A percentile compares a stretch with the other conserved stretches of the same genome.
phyloP scores from a whole-genome alignment of 2,113 vertebrate genomes.

The Tinamus guttatus region DNA sequence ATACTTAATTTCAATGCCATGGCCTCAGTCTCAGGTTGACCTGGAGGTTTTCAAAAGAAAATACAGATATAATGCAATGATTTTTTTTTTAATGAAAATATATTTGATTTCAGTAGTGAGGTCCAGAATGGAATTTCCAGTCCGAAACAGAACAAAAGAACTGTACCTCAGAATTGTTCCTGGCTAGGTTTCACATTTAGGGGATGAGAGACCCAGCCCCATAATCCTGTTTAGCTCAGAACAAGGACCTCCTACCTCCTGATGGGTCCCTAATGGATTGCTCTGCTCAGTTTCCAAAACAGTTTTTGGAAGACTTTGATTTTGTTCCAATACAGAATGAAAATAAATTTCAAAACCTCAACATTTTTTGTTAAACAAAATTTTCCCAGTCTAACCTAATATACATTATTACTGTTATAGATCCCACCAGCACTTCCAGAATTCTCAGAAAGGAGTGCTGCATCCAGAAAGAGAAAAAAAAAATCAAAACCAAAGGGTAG shows the following conservation, averaged over 20 bases:
- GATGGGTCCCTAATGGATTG: background rate
- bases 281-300: constrained; percentile 10
- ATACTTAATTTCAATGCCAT: background rate
- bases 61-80: background rate
- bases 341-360: constrained; percentile 41
- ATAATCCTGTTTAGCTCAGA: background rate
- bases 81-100: background rate
- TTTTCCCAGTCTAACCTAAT: constrained; percentile 38
- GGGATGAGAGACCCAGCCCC: background rate
- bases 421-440: constrained; percentile 14
- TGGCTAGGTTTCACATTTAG: background rate
- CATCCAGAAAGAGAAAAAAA: background rate
- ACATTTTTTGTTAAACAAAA: constrained; percentile 20
- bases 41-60: constrained; percentile 21
- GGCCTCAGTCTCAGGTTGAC: background rate
- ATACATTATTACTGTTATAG: background rate
- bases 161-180: background rate
- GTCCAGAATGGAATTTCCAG: constrained; percentile 31
- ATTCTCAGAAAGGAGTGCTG: background rate
- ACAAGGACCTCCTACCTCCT: background rate
- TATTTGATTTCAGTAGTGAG: background rate
- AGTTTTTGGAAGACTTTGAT: constrained; percentile 41
- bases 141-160: constrained; percentile 1
- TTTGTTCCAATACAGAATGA: constrained; percentile 18
- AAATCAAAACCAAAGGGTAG: constrained; percentile 15